Evolutionary conservation across 2,888 invertebrate genomes (phyloP), one percentile per base, ranked within the genome.

Genomic region (Andrena chrysosceles): DNA sequence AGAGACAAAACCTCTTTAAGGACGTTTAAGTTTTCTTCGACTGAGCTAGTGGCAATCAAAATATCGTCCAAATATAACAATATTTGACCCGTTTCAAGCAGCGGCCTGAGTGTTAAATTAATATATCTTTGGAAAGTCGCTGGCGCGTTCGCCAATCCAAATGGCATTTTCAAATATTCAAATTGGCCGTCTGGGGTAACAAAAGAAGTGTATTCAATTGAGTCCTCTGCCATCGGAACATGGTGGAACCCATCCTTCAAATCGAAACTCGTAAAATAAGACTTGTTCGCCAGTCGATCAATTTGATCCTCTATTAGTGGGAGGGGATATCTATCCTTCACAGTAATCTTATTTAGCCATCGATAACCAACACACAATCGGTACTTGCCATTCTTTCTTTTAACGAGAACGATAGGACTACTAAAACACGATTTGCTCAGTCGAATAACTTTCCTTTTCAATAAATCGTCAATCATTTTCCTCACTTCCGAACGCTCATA

Each of bases 391-490:
- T 33, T 77, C 48, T 62, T 70, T 26, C 66, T 64, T 23, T 59
- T 73, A 4, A 33, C 64, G 0, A 77, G 13, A 3, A 70, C 64
- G 5, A 77, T 64, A 0, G 63, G 72, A 48, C 71, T 54, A 48
- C 75, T 42, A 20, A 74, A 84, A 10, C 64, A 26, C 0, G 85
- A 86, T 7, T 31, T 29, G 26, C 85, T 86, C 0, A 63, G 74
- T 66, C 77, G 69, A 13, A 77, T 49, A 16, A 70, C 42, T 13
- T 56, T 29, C 20, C 48, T n/a, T 20, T 59, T 1, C 16, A 85
- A 52, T 31, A 85, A 77, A 0, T 79, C 66, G 8, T 71, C 29
- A 1, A 86, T 35, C 2, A 54, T 49, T 23, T 63, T 10, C 2
- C 42, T 23, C 1, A 85, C 33, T 20, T 42, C 29, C 2, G 23